These are phyloP conservation scores for Podargus strigoides DNA, from an alignment of 2,797 vertebrate species.

Conservation along the genomic window DNA sequence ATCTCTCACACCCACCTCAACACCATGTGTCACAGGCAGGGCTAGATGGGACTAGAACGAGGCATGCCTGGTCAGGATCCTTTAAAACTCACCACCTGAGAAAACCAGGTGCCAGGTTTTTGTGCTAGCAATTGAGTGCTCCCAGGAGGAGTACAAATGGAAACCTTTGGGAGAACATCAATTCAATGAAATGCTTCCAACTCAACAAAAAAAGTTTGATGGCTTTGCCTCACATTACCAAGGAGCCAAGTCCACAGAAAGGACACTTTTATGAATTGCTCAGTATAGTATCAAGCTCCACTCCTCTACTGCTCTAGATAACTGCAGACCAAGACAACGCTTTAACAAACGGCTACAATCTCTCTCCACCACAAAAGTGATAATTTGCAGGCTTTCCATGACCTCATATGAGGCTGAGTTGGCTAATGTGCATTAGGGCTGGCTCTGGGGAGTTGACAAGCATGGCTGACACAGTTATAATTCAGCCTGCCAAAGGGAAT, in stretches of 20 bases:
- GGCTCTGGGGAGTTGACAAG: slow-evolving; percentile 16
- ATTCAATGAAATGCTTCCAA: not conserved
- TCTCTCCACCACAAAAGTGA: slow-evolving; percentile 17
- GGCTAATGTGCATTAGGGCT: slow-evolving; percentile 5
- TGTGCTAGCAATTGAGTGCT: not conserved
- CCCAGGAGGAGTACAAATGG: not conserved
- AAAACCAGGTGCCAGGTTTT: not conserved
- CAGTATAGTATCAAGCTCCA: not conserved
- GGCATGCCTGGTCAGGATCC: not conserved
- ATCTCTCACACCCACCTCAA: not conserved
- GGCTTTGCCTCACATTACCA: not conserved
- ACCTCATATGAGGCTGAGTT: slow-evolving; percentile 40
- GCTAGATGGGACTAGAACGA: not conserved
- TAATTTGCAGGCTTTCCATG: slow-evolving; percentile 55
- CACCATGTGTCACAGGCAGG: rapidly evolving
- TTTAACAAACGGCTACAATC: not conserved
- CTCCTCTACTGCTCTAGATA: not conserved
- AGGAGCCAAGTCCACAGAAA: not conserved
- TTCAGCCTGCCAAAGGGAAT: slow-evolving; percentile 33
- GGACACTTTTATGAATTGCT: not conserved
- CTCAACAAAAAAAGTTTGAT: not conserved
- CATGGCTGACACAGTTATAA: slow-evolving; percentile 18
- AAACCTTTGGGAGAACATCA: not conserved
- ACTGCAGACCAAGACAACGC: not conserved
- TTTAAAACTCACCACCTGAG: not conserved